Conservation (phyloP, 1,140 invertebrate genomes). For the Gonioctena quinquepunctata region DNA sequence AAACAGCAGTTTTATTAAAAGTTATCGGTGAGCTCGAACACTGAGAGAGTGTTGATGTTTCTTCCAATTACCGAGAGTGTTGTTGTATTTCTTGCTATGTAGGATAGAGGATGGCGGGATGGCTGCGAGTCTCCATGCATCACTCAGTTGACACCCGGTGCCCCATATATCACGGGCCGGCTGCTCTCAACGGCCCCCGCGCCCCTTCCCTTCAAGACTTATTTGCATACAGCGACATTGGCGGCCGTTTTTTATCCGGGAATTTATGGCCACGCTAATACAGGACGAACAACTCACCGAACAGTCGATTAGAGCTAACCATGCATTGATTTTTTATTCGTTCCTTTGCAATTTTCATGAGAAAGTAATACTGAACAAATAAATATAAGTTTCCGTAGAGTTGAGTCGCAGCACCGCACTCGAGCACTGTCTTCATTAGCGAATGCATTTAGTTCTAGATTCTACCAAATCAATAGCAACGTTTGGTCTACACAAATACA, state of each 20-base stretch:
- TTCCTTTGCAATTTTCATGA: not conserved
- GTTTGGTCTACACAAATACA: no score
- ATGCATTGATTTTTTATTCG: not conserved
- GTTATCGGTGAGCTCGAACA: not conserved
- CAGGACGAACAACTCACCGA: slow-evolving; percentile 33
- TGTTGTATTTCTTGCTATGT: slow-evolving; percentile 36
- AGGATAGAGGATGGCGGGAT: slow-evolving; percentile 12
- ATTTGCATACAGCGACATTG: slow-evolving; percentile 54
- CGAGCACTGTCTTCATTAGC: no score
- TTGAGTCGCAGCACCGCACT: no score
- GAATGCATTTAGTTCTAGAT: no score
- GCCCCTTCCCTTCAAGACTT: slow-evolving; percentile 15
- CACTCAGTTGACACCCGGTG: slow-evolving; percentile 56
- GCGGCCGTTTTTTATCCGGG: slow-evolving; percentile 43
- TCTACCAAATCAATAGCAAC: no score
- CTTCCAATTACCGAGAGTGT: slow-evolving; percentile 42
- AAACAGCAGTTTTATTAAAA: slow-evolving; percentile 9
- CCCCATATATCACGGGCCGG: slow-evolving; percentile 56
- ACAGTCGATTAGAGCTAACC: slow-evolving; percentile 29
- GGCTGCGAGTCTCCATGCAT: slow-evolving; percentile 53
- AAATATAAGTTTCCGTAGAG: no score
- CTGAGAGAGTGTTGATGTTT: slow-evolving; percentile 6
- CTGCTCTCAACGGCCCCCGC: slow-evolving; percentile 19
- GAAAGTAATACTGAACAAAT: no score
- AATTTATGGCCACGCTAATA: slow-evolving; percentile 56